These are phyloP conservation scores for Hapalemur alaotrensis DNA, from an alignment of 2,797 vertebrate genomes.

Conservation along the genomic window DNA sequence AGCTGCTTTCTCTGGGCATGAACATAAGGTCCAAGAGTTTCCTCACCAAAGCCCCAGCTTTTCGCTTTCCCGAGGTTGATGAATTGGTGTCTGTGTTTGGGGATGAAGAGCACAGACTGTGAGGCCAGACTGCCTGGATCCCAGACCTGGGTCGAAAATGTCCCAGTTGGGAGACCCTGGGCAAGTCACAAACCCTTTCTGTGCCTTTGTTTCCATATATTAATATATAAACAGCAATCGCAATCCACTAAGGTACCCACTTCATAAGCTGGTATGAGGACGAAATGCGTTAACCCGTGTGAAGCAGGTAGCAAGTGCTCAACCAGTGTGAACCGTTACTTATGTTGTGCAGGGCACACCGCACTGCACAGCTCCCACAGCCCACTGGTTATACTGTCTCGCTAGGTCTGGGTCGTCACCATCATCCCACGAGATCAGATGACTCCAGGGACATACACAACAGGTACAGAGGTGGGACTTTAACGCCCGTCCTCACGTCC, in stretches of 20 bases:
- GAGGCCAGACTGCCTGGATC: neutral
- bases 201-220: neutral
- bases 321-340: neutral
- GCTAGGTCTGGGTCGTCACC: neutral
- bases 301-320: neutral
- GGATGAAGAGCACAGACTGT: neutral
- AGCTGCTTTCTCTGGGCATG: neutral
- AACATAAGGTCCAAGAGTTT: neutral
- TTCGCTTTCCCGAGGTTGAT: neutral
- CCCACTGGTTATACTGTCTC: neutral
- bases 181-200: neutral
- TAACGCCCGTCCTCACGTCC: neutral
- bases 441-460: neutral
- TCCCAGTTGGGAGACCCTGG: neutral
- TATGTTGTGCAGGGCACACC: neutral
- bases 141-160: neutral
- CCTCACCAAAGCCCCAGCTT: neutral
- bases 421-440: neutral
- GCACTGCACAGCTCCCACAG: neutral
- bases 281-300: neutral
- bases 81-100: neutral
- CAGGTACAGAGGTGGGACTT: neutral
- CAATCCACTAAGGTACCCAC: accelerated
- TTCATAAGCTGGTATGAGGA: neutral
- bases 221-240: neutral